Evolutionary conservation across 2,113 vertebrate genomes (phyloP).

Genomic region (Procavia capensis): DNA sequence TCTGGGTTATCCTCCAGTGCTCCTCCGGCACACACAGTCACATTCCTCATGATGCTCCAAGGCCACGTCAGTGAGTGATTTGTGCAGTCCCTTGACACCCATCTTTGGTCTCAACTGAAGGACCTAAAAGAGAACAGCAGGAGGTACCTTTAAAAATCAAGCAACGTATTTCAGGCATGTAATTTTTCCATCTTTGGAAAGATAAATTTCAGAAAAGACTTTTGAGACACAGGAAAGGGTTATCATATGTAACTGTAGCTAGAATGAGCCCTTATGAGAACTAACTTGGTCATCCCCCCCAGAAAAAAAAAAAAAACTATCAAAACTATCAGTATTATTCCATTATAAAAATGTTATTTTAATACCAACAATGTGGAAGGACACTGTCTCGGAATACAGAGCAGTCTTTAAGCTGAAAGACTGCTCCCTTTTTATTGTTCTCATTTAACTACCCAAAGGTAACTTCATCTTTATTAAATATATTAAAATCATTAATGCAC

Average conservation of each 20-base stretch:
- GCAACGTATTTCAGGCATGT: neutral
- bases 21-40: slow-evolving; percentile 95
- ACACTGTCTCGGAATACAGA: neutral
- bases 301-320: neutral
- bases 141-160: slow-evolving; percentile 57
- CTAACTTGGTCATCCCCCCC: neutral
- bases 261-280: neutral
- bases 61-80: slow-evolving; percentile 95
- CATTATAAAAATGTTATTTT: neutral
- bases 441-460: neutral
- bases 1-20: slow-evolving; percentile 89
- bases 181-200: neutral
- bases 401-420: neutral
- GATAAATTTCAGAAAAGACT: neutral
- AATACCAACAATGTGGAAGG: neutral
- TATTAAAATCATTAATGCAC: neutral
- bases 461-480: neutral
- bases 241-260: neutral
- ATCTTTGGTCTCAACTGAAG: slow-evolving; percentile 94
- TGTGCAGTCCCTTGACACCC: slow-evolving; percentile 92
- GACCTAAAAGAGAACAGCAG: slow-evolving; percentile 88
- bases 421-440: rapidly evolving
- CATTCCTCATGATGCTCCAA: slow-evolving; percentile 98
- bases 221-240: no score
- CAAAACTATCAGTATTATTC: neutral